Percentiles rank a stretch among this genome's conserved stretches.
Evolutionary conservation across 2,797 vertebrate species (phyloP).

Genomic region (Darevskia nairensis): DNA sequence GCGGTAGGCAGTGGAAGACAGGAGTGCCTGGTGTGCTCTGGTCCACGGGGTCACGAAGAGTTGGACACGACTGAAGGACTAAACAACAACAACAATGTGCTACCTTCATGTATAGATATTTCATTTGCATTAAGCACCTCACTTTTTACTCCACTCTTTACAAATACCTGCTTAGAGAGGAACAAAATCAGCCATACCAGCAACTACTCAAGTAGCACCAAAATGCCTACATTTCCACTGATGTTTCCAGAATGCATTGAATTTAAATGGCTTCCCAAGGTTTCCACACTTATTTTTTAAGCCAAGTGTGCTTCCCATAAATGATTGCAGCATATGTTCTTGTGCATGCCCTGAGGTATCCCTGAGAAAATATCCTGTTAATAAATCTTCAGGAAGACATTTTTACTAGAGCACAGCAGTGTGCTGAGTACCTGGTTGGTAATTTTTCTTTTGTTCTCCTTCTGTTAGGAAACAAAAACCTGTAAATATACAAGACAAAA

Average conservation of each 20-base stretch:
- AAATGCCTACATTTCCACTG: not conserved
- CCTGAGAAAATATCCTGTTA: constrained; percentile 24
- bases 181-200: not conserved
- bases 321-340: constrained; percentile 21
- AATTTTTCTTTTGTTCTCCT: constrained; percentile 2
- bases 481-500: not conserved
- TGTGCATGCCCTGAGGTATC: constrained; percentile 28
- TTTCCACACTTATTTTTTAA: constrained; percentile 8
- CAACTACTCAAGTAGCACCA: not conserved
- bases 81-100: not conserved
- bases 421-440: constrained; percentile 1
- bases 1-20: too few relatives aligned
- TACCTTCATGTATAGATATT: not conserved
- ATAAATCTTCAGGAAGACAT: constrained; percentile 17
- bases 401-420: constrained; percentile 7
- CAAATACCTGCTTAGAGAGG: not conserved
- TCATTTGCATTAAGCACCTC: not conserved
- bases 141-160: not conserved
- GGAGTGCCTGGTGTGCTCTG: too few relatives aligned
- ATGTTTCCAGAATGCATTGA: not conserved
- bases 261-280: not conserved
- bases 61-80: too few relatives aligned
- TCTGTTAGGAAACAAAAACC: not conserved
- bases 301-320: constrained; percentile 11
- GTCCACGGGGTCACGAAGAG: too few relatives aligned